Percentiles rank a stretch among this genome's conserved stretches.
Evolutionary conservation across 2,797 vertebrate species (phyloP).

Genomic region (Propithecus deckenii): DNA sequence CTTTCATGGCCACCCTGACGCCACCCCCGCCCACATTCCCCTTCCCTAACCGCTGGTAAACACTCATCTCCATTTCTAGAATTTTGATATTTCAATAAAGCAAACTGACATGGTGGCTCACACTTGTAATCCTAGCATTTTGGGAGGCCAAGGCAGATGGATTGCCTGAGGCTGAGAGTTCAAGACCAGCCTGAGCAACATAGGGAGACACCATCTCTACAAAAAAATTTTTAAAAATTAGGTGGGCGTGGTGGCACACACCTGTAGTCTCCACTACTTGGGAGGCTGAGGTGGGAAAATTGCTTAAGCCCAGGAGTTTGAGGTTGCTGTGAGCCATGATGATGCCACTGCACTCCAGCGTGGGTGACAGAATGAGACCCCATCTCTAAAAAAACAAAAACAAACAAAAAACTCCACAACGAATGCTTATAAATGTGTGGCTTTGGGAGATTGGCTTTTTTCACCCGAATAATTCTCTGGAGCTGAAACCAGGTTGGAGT

Average conservation of each 20-base stretch:
- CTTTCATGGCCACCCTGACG: too few species aligned
- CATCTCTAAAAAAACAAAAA: background rate
- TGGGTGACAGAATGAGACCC: too few species aligned
- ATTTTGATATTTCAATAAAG: too few species aligned
- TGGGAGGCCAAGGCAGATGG: background rate
- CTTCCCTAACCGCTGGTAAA: too few species aligned
- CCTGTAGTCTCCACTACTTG: background rate
- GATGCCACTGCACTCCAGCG: background rate
- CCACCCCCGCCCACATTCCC: too few species aligned
- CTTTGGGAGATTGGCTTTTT: background rate
- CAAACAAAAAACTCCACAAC: background rate
- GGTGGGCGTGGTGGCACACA: too few species aligned
- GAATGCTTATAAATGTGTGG: background rate
- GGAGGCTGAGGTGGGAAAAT: background rate
- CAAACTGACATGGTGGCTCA: background rate
- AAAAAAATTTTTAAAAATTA: background rate
- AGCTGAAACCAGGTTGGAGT: background rate
- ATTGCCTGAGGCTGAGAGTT: background rate
- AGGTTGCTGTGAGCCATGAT: background rate
- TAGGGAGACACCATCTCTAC: background rate
- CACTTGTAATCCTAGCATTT: background rate
- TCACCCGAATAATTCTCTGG: background rate
- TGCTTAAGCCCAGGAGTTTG: background rate
- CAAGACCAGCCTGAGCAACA: background rate
- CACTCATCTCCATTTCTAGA: too few species aligned